Evolutionary conservation across 2,113 vertebrate species (phyloP).

Genomic region (Notothenia coriiceps): DNA sequence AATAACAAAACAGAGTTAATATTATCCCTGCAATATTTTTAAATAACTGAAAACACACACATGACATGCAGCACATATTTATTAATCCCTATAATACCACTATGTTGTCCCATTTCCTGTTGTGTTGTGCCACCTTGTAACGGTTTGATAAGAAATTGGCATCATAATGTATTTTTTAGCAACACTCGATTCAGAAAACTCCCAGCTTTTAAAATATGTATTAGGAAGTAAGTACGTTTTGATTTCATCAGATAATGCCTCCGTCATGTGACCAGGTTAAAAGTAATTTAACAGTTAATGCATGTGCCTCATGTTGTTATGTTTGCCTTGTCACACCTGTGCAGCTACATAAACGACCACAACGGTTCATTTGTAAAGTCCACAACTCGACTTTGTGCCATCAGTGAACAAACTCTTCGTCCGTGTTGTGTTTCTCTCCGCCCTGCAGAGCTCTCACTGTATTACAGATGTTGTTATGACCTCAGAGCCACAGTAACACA

Average conservation of each 20-base stretch:
- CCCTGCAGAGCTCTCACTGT: slow-evolving; percentile 38
- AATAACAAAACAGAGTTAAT: no score
- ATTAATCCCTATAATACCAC: no score
- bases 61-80: no score
- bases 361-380: background rate
- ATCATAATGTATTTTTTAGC: no score
- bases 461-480: slow-evolving; percentile 23
- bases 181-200: no score
- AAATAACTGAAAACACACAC: no score
- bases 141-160: no score
- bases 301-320: slow-evolving; percentile 32
- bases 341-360: background rate
- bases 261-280: background rate
- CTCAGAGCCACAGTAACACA: background rate
- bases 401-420: slow-evolving; percentile 29
- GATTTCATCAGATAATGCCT: background rate
- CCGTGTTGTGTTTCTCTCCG: background rate
- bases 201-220: no score
- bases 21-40: no score
- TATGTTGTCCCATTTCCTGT: no score
- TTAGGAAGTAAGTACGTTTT: no score
- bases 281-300: background rate
- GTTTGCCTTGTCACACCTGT: background rate
- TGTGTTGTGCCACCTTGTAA: no score
- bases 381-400: slow-evolving; percentile 20